These are phyloP conservation scores for Panthera tigris DNA, from an alignment of 2,113 vertebrate genomes.

Conservation along the genomic window DNA sequence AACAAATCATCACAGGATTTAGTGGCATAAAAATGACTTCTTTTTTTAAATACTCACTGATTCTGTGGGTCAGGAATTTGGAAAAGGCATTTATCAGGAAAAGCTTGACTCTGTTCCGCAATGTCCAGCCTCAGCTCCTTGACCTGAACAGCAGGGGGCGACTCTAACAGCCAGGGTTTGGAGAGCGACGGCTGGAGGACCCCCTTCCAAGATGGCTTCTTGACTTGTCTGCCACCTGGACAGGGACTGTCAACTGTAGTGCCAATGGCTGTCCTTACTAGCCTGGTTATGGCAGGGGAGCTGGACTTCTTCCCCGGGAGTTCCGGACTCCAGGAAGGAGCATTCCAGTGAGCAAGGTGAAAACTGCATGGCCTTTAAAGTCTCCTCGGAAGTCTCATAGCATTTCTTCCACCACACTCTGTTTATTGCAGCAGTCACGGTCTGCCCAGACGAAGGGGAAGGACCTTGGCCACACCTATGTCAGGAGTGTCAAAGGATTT, in stretches of 20 bases:
- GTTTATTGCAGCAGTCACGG: neutral
- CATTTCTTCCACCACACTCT: neutral
- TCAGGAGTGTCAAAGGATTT: neutral
- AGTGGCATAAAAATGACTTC: neutral
- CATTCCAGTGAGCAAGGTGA: neutral
- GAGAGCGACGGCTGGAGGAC: neutral
- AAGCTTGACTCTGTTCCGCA: neutral
- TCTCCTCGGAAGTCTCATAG: neutral
- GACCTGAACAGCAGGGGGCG: neutral
- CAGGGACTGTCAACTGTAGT: neutral
- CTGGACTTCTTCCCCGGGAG: neutral
- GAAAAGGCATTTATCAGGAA: neutral
- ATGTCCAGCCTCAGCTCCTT: neutral
- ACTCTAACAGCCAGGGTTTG: neutral
- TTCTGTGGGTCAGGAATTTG: conserved; percentile 23
- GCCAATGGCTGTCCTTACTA: neutral
- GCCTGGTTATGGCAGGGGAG: too few relatives aligned
- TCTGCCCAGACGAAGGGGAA: neutral
- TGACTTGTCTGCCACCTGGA: neutral
- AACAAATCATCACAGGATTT: neutral
- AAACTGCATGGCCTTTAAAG: neutral
- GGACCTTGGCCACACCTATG: too few relatives aligned
- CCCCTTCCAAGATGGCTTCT: neutral
- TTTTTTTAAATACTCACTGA: neutral
- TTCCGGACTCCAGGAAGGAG: neutral